Conservation (phyloP, 2,888 invertebrate species). For the Mimumesa dahlbomi region DNA sequence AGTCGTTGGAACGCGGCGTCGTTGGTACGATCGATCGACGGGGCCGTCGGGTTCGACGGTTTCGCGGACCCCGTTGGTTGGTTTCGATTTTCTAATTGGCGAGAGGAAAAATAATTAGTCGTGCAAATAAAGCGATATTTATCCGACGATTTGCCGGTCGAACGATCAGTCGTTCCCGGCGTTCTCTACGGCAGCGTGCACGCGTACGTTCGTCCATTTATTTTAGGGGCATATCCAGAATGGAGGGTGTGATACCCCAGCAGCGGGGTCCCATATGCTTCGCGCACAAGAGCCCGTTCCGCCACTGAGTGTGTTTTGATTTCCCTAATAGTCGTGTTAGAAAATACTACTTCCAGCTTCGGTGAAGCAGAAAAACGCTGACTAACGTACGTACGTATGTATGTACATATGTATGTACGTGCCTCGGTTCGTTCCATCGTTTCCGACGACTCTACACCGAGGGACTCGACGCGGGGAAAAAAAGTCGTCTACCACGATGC, state of each 20-base stretch:
- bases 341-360: slow-evolving; percentile 59
- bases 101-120: slow-evolving; percentile 77
- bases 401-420: no score
- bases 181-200: slow-evolving; percentile 55
- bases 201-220: slow-evolving; percentile 75
- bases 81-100: slow-evolving; percentile 66
- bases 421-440: no score
- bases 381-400: slow-evolving; percentile 34
- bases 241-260: slow-evolving; percentile 72
- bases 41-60: background rate
- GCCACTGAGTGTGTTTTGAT: slow-evolving; percentile 78
- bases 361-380: slow-evolving; percentile 41
- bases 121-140: slow-evolving; percentile 75
- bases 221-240: slow-evolving; percentile 73
- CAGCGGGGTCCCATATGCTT: slow-evolving; percentile 77
- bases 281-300: slow-evolving; percentile 59
- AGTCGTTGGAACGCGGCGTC: no score
- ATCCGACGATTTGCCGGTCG: slow-evolving; percentile 77
- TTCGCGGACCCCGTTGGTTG: slow-evolving; percentile 35
- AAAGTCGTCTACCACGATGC: no score
- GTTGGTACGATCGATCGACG: background rate
- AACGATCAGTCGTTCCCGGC: slow-evolving; percentile 68
- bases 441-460: background rate
- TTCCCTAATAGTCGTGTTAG: slow-evolving; percentile 75
- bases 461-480: no score